Percentiles rank a stretch among this genome's conserved stretches.
These are phyloP conservation scores for Scaptomyza hsui DNA, from an alignment of 1,140 invertebrate genomes.

Conservation along the genomic window DNA sequence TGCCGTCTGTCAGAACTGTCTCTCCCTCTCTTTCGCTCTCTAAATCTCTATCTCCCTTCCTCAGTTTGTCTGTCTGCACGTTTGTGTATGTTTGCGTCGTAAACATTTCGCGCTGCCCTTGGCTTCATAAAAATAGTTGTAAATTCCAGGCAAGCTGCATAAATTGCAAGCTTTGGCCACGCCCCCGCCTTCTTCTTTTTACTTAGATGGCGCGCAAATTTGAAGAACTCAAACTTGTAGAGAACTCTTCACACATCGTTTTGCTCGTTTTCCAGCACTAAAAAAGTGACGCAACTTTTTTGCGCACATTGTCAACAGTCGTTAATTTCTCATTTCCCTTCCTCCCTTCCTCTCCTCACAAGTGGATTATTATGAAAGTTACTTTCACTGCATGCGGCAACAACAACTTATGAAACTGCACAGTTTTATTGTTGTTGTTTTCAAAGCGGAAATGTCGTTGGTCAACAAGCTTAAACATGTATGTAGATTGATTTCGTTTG, in stretches of 20 bases:
- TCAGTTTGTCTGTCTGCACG: slow-evolving; percentile 18
- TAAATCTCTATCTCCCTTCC: background rate
- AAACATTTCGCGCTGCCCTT: slow-evolving; percentile 64
- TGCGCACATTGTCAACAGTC: slow-evolving; percentile 73
- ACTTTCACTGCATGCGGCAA: slow-evolving; percentile 3
- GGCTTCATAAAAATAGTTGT: slow-evolving; percentile 80
- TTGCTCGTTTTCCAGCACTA: slow-evolving; percentile 47
- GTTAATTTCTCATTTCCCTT: slow-evolving; percentile 47
- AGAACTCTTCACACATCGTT: slow-evolving; percentile 71
- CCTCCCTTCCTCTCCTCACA: slow-evolving; percentile 28
- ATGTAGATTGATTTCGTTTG: too few relatives aligned
- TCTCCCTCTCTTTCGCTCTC: background rate
- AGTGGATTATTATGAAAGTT: slow-evolving; percentile 62
- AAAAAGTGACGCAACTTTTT: slow-evolving; percentile 77
- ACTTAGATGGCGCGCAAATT: background rate
- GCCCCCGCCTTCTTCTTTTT: background rate
- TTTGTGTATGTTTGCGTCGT: slow-evolving; percentile 48
- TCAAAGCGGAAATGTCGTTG: background rate
- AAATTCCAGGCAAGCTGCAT: slow-evolving; percentile 71
- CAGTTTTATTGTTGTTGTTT: too few relatives aligned
- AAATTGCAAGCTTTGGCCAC: slow-evolving; percentile 54
- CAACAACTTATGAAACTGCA: too few relatives aligned
- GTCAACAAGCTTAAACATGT: background rate
- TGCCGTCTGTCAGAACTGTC: background rate
- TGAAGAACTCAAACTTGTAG: background rate